A percentile compares a stretch with the other conserved stretches of the same genome.
phyloP scores from a whole-genome alignment of 2,797 vertebrate genomes.

The Melanotaenia parkinsoni region DNA sequence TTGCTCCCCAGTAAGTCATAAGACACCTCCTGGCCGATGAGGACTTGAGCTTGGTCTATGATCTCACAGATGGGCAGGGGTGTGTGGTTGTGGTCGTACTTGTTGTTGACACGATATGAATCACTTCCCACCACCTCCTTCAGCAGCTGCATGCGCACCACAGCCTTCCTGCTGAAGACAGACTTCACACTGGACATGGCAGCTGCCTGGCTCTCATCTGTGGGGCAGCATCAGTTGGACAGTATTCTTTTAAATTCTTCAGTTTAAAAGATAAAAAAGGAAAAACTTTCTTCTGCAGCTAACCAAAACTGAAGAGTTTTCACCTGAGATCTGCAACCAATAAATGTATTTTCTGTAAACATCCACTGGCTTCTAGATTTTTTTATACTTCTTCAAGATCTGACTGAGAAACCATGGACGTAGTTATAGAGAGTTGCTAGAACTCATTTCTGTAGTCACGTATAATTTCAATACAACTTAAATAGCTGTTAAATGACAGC shows the following conservation, averaged over 20 bases:
- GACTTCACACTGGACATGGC: slow-evolving; percentile 88
- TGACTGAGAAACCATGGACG: not conserved
- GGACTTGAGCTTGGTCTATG: slow-evolving; percentile 83
- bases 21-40: slow-evolving; percentile 88
- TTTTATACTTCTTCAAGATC: not conserved
- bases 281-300: not conserved
- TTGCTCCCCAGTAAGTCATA: slow-evolving; percentile 91
- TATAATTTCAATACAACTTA: not conserved
- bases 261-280: not conserved
- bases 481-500: not conserved
- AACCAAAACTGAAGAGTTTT: not conserved
- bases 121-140: slow-evolving; percentile 90
- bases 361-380: not conserved
- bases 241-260: not conserved
- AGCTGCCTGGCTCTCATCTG: slow-evolving; percentile 84
- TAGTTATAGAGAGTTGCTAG: too few species aligned
- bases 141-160: slow-evolving; percentile 93
- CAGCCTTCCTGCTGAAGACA: slow-evolving; percentile 89
- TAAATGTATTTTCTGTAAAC: not conserved
- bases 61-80: slow-evolving; percentile 88
- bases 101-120: slow-evolving; percentile 91
- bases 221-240: slow-evolving; percentile 4
- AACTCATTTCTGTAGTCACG: not conserved
- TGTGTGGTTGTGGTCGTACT: slow-evolving; percentile 86
- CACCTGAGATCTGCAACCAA: not conserved